Conservation (phyloP, 1,140 invertebrate genomes). For the Sinonovacula constricta region DNA sequence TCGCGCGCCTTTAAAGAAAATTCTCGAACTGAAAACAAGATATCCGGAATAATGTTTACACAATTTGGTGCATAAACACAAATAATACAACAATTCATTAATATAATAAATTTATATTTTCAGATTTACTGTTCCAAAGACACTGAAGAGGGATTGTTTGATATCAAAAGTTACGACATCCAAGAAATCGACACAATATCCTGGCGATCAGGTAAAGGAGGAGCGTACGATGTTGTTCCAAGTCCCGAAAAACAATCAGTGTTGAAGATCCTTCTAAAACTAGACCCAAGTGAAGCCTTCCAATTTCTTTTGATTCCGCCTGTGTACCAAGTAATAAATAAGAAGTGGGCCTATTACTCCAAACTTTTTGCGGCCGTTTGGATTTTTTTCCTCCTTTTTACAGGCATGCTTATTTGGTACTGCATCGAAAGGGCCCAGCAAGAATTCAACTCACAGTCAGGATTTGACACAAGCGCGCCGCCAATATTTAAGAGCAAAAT, state of each 20-base stretch:
- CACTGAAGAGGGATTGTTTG: neutral
- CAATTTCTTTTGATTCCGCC: neutral
- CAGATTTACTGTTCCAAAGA: neutral
- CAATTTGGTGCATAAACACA: no score
- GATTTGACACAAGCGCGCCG: neutral
- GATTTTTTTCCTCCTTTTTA: neutral
- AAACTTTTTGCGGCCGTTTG: neutral
- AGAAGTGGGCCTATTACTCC: neutral
- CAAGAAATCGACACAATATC: neutral
- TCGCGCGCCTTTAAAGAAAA: no score
- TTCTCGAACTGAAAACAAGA: no score
- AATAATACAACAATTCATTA: no score
- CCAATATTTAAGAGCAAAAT: neutral
- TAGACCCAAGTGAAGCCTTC: neutral
- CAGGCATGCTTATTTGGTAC: neutral
- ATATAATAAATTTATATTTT: neutral
- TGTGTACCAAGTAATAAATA: neutral
- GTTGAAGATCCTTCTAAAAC: neutral
- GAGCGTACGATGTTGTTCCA: neutral
- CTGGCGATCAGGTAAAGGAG: neutral
- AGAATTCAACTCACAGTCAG: neutral
- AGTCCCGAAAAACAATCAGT: neutral
- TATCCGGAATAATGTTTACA: no score
- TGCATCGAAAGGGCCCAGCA: no score
- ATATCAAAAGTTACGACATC: neutral